phyloP scores from a whole-genome alignment of 2,888 invertebrate genomes.

The Helicoverpa assulta region DNA sequence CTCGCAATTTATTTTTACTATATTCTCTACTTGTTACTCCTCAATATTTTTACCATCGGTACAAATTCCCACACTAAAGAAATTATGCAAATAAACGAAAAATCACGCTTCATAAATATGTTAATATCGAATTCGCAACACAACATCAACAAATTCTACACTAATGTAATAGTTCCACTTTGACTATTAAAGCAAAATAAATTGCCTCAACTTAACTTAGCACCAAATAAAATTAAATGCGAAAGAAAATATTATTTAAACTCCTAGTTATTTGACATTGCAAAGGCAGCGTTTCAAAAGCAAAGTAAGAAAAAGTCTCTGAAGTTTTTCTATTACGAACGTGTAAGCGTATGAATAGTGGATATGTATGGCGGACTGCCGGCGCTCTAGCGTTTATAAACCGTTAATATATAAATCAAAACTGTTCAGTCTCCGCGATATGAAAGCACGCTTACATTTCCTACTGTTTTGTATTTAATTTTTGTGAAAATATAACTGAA shows the following conservation, averaged over 20 bases:
- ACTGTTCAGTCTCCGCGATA: constrained; percentile 45
- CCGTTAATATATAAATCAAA: constrained; percentile 72
- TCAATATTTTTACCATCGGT: neutral
- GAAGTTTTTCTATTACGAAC: constrained; percentile 57
- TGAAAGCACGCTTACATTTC: constrained; percentile 50
- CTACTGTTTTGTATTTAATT: constrained; percentile 30
- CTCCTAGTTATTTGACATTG: constrained; percentile 6
- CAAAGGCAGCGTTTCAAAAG: constrained; percentile 7
- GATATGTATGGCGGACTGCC: constrained; percentile 66
- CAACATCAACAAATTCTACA: neutral
- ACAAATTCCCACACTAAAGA: neutral
- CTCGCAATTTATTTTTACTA: neutral
- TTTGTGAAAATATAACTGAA: neutral
- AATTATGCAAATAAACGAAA: too few relatives aligned
- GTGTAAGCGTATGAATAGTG: constrained; percentile 68
- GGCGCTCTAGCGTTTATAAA: constrained; percentile 69
- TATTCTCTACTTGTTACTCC: neutral
- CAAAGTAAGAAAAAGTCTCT: constrained; percentile 46
- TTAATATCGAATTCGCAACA: too few relatives aligned
- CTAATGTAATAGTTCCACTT: neutral
- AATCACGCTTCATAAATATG: too few relatives aligned
- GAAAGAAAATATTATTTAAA: neutral
- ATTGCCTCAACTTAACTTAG: neutral
- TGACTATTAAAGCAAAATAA: neutral
- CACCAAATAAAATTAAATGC: neutral